phyloP scores from a whole-genome alignment of 2,797 vertebrate species.

The Sphaeramia orbicularis region DNA sequence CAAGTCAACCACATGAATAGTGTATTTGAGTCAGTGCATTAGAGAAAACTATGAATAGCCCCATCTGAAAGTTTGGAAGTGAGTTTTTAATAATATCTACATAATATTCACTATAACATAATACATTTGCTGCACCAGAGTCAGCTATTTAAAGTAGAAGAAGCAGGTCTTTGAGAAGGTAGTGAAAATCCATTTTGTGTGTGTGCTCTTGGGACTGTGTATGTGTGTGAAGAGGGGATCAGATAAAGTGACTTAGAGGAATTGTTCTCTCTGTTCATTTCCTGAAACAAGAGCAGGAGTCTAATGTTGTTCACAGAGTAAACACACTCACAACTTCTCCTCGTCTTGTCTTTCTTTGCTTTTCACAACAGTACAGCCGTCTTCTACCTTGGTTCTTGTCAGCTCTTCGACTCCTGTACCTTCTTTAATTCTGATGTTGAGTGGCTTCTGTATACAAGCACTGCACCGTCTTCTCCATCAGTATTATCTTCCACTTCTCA shows the following conservation, averaged over 20 bases:
- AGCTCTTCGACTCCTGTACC: too few relatives aligned
- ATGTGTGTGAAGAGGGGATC: background rate
- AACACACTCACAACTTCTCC: conserved; percentile 18
- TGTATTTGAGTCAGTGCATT: background rate
- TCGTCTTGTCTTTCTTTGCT: background rate
- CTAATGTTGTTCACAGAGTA: conserved; percentile 12
- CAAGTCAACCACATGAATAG: background rate
- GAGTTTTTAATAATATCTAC: background rate
- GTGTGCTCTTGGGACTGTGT: conserved; percentile 10
- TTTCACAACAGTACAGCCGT: background rate
- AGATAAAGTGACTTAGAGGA: conserved; percentile 45
- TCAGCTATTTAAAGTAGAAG: conserved; percentile 18
- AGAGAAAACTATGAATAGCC: too few relatives aligned
- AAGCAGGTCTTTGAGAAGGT: conserved; percentile 3
- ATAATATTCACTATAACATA: background rate
- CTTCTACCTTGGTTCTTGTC: background rate
- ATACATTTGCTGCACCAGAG: background rate
- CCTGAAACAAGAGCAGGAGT: conserved; percentile 42
- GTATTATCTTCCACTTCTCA: too few relatives aligned
- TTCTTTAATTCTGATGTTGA: too few relatives aligned
- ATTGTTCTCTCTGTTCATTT: conserved; percentile 50
- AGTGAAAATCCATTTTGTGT: conserved; percentile 19
- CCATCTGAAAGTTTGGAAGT: too few relatives aligned
- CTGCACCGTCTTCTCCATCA: too few relatives aligned
- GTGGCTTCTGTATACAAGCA: too few relatives aligned